Base-by-base conservation (phyloP, 2,113 vertebrate species). In the Progne subis region DNA sequence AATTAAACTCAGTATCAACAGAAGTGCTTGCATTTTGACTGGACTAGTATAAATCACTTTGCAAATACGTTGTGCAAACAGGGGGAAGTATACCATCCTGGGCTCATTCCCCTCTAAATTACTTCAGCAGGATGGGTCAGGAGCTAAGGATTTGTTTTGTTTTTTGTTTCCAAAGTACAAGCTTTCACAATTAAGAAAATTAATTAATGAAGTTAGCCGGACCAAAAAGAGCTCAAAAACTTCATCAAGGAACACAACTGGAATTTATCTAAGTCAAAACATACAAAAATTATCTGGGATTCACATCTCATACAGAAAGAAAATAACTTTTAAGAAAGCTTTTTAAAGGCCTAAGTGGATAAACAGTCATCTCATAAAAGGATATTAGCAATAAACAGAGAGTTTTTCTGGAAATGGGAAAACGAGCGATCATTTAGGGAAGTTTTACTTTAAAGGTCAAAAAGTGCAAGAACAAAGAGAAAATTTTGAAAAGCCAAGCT, bases 1-100 rank as follows among this genome's bases (percentile, higher is more conserved):
- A 98, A 96, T 98, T 98, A 98, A 98, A 97, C 95, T 94, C 97
- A 97, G 46, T 96, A 97, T 98, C 98, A 98, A 97, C 97, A 97
- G 96, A 98, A 98, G 96, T 93, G 87, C 96, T 96, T 95, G 92
- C 97, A 96, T 98, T 98, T 97, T 96, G 95, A 81, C 92, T 97
- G 96, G 87, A 95, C 89, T 95, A 91, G 90, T 86, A 98, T 98
- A 98, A 98, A 98, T 97, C 97, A 98, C 95, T 94, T 86, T 75
- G 64, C 37, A 85, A 95, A 95, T 94, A 70, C n/a, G 59, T 96
- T 94, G 93, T 95, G 95, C 90, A 98, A 97, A 96, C 53, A 83
- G 60, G 65, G 47, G 90, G 60, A 82, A 96, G 52, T 59, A 77
- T 97, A 89, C 65, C 61, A 68, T 93, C 83, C 90, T 15, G 53